Conservation (phyloP, 2,113 vertebrate species). For the Oryzias curvinotus region DNA sequence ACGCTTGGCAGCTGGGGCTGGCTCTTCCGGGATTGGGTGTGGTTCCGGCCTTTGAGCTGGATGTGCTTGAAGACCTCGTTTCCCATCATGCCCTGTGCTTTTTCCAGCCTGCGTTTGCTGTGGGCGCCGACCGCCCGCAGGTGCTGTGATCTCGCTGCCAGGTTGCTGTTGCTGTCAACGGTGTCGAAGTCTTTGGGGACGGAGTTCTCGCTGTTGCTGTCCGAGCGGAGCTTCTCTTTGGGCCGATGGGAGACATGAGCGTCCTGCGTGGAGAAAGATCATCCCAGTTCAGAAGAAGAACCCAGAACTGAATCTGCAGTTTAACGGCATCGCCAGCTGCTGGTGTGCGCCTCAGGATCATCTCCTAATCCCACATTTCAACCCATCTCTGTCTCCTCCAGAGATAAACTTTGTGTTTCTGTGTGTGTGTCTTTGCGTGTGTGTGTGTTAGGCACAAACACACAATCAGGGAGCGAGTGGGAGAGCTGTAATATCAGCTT, state of each 20-base stretch:
- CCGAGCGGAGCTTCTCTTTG: slow-evolving; percentile 82
- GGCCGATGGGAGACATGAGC: slow-evolving; percentile 83
- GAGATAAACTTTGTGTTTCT: slow-evolving; percentile 35
- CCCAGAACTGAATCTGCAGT: too few relatives aligned
- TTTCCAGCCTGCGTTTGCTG: slow-evolving; percentile 76
- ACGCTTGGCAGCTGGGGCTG: slow-evolving; percentile 23
- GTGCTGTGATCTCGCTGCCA: slow-evolving; percentile 81
- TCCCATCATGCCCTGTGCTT: slow-evolving; percentile 53
- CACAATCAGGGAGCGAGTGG: slow-evolving; percentile 21
- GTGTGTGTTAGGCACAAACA: not conserved
- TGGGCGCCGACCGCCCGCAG: slow-evolving; percentile 65
- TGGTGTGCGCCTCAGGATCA: too few relatives aligned
- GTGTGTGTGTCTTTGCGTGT: slow-evolving; percentile 1
- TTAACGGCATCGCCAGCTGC: too few relatives aligned
- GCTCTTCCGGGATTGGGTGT: slow-evolving; percentile 19
- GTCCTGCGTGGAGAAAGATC: slow-evolving; percentile 67
- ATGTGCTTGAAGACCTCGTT: slow-evolving; percentile 73
- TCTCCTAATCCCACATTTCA: slow-evolving; percentile 48
- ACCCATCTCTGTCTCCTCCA: slow-evolving; percentile 39
- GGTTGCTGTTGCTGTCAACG: slow-evolving; percentile 89
- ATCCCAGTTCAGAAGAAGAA: not conserved
- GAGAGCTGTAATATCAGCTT: slow-evolving; percentile 49
- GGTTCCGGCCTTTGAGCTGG: slow-evolving; percentile 32
- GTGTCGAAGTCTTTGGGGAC: slow-evolving; percentile 93
- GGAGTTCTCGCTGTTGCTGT: slow-evolving; percentile 93